phyloP scores from a whole-genome alignment of 2,113 vertebrate species.

The Eleginops maclovinus region DNA sequence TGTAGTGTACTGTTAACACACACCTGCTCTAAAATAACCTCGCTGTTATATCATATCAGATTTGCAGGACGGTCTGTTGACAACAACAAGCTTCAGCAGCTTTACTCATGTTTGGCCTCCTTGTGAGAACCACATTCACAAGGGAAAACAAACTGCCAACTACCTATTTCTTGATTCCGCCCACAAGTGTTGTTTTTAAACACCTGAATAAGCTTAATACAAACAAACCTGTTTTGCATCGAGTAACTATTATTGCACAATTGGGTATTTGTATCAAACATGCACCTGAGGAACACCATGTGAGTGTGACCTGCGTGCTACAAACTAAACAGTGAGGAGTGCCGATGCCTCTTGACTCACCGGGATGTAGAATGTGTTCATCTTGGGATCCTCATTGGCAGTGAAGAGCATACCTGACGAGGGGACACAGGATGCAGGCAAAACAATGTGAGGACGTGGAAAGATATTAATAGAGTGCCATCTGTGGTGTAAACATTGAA shows the following conservation, averaged over 20 bases:
- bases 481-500: background rate
- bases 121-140: background rate
- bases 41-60: background rate
- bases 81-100: background rate
- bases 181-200: background rate
- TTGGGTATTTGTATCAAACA: background rate
- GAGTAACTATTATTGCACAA: background rate
- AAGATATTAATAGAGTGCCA: constrained; percentile 1
- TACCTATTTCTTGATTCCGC: background rate
- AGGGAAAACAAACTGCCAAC: background rate
- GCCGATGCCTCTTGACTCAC: constrained; percentile 83
- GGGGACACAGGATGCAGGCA: background rate
- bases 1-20: constrained; percentile 36
- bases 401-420: constrained; percentile 95
- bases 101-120: background rate
- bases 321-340: background rate
- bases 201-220: background rate
- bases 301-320: background rate
- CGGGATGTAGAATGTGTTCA: constrained; percentile 97
- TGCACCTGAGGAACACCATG: background rate
- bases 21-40: background rate
- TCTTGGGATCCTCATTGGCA: constrained; percentile 97
- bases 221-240: background rate
- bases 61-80: constrained; percentile 1
- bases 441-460: background rate